Percentiles rank a stretch among this genome's conserved stretches.
Evolutionary conservation across 2,797 vertebrate species (phyloP).

Genomic region (Scleropages formosus): DNA sequence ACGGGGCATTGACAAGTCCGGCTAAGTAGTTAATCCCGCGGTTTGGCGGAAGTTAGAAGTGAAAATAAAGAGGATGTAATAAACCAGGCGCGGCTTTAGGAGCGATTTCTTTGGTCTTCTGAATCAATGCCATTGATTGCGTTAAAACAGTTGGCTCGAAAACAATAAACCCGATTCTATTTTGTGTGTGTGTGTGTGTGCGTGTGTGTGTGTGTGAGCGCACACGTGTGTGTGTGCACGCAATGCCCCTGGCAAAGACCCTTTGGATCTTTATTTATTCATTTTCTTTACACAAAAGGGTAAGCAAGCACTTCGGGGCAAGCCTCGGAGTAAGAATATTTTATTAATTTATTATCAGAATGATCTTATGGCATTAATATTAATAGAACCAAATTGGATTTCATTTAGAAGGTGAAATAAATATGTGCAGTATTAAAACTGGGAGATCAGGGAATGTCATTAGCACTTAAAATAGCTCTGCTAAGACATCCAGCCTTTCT

Average conservation of each 20-base stretch:
- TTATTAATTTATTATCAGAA: conserved; percentile 91
- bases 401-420: conserved; percentile 79
- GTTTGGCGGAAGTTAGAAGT: conserved; percentile 53
- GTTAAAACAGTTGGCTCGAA: conserved; percentile 68
- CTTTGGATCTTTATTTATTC: conserved; percentile 65
- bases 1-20: conserved; percentile 44
- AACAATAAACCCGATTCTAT: conserved; percentile 74
- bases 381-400: conserved; percentile 82
- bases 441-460: conserved; percentile 54
- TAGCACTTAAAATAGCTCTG: conserved; percentile 46
- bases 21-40: conserved; percentile 53
- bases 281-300: conserved; percentile 69
- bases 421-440: conserved; percentile 72
- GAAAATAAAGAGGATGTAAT: conserved; percentile 47
- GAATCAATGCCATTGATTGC: conserved; percentile 74
- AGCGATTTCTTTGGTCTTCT: conserved; percentile 67
- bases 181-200: conserved; percentile 32
- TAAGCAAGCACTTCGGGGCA: conserved; percentile 80
- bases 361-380: conserved; percentile 84
- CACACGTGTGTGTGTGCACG: conserved; percentile 24
- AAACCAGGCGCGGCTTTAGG: conserved; percentile 66
- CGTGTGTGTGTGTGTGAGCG: conserved; percentile 13
- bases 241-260: conserved; percentile 69
- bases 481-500: conserved; percentile 53
- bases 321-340: conserved; percentile 78